Base-by-base conservation (phyloP, 2,888 invertebrate genomes). In the Incurvaria masculella region DNA sequence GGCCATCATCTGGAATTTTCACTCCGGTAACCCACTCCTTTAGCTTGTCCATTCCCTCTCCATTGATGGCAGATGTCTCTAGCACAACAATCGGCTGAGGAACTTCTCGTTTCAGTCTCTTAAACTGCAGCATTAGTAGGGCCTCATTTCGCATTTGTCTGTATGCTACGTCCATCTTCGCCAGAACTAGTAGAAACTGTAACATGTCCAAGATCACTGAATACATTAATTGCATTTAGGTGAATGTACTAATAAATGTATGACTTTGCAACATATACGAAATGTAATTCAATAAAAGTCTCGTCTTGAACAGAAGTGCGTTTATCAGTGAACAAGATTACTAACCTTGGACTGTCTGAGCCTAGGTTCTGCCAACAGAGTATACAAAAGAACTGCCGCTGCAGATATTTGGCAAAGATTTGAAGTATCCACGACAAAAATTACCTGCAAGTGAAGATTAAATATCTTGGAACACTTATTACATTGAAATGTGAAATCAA, bases 91-190 rank as follows among this genome's bases (percentile, higher is more conserved):
- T 82, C 20, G 83, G 79, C 59, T 87, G 88, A 2, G 71, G 70
- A 11, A 89, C 81, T 69, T 92, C 89, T 21, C 79, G 79, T 56
- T 86, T 80, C 19, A 92, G 72, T 42, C 88, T 81, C 6, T 81
- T 79, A 67, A 87, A 83, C 65, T 92, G 90, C 53, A 93, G 70
- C 88, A 92, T 92, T 2, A 92, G 72, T 21, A 92, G 67, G 0
- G 91, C 90, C 62, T 93, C 91, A 63, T 92, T 92, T 44, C 91
- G 79, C 90, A 92, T 91, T 62, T 92, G 92, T 11, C 91, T 79
- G 66, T 92, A 91, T 4, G 91, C 90, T 1, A 88, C 85, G 59
- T 93, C 92, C 89, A 90, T 91, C 74, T 93, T 93, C 14, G 87
- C 84, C 10, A 93, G 66, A 1, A 91, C 86, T 48, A 92, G 63